Evolutionary conservation across 2,888 invertebrate genomes (phyloP).

Genomic region (Drosophila atripex): DNA sequence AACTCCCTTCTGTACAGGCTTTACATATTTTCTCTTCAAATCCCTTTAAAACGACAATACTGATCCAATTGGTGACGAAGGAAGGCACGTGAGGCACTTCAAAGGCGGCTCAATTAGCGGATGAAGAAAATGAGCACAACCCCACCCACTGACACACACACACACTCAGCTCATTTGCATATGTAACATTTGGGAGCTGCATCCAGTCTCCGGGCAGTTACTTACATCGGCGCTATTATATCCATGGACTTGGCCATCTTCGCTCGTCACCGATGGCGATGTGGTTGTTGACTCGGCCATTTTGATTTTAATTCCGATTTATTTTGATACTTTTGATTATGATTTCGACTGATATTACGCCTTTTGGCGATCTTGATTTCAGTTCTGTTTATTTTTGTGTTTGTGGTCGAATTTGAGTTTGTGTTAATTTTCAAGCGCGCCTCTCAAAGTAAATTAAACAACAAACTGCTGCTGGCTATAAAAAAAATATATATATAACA

Average conservation of each 20-base stretch:
- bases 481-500: conserved; percentile 16
- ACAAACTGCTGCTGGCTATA: conserved; percentile 41
- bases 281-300: conserved; percentile 71
- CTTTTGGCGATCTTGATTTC: conserved; percentile 57
- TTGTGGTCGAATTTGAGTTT: conserved; percentile 13
- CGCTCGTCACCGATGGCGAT: conserved; percentile 52
- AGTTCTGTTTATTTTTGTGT: not conserved
- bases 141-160: conserved; percentile 8
- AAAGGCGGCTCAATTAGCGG: conserved; percentile 52
- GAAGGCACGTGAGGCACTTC: conserved; percentile 39
- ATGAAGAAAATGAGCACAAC: conserved; percentile 31
- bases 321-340: conserved; percentile 32
- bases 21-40: not conserved
- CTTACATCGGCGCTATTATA: conserved; percentile 81
- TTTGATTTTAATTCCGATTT: conserved; percentile 43
- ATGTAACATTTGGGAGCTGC: conserved; percentile 19
- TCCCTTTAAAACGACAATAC: not conserved
- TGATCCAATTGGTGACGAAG: not conserved
- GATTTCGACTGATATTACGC: conserved; percentile 4
- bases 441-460: conserved; percentile 44
- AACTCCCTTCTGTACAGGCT: not conserved
- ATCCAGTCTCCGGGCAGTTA: conserved; percentile 35
- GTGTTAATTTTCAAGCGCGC: conserved; percentile 66
- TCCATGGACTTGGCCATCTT: conserved; percentile 81
- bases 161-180: conserved; percentile 20